A percentile compares a stretch with the other conserved stretches of the same genome.
Evolutionary conservation across 2,113 vertebrate genomes (phyloP).

Genomic region (Macroglossus sobrinus): DNA sequence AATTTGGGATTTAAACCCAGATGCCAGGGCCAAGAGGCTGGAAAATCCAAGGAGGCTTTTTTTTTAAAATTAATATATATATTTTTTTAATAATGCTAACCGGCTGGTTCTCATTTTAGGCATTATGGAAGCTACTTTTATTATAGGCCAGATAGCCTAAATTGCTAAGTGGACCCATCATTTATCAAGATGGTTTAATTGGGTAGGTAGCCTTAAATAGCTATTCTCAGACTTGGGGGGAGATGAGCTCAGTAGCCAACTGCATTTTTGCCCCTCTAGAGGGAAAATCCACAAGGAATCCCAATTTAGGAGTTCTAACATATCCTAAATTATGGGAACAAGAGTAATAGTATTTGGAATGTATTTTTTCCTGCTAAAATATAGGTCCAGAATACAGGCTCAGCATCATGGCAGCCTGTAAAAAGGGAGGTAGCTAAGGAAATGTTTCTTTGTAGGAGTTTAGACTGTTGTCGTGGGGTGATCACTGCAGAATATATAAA

Average conservation of each 20-base stretch:
- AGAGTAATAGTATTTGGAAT: not conserved
- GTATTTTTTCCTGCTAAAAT: not conserved
- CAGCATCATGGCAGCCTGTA: too few relatives aligned
- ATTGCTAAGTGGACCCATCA: not conserved
- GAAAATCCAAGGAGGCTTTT: not conserved
- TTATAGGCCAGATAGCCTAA: not conserved
- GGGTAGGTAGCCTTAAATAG: not conserved
- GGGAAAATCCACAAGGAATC: not conserved
- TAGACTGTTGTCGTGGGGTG: not conserved
- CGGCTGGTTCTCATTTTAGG: not conserved
- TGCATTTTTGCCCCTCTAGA: not conserved
- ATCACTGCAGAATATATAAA: too few relatives aligned
- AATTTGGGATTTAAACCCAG: not conserved
- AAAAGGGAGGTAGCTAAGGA: not conserved
- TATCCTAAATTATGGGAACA: not conserved
- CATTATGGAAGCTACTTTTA: not conserved
- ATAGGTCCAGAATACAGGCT: not conserved
- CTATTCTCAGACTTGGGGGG: not conserved
- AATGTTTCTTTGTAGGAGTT: not conserved
- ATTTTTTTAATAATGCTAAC: not conserved
- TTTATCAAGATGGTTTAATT: not conserved
- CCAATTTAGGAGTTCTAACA: not conserved
- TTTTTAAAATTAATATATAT: too few relatives aligned
- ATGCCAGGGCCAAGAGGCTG: not conserved
- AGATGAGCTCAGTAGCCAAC: not conserved